Percentiles rank a stretch among this genome's conserved stretches.
Evolutionary conservation across 2,797 vertebrate species (phyloP).

Genomic region (Gadopsis bispinosus): DNA sequence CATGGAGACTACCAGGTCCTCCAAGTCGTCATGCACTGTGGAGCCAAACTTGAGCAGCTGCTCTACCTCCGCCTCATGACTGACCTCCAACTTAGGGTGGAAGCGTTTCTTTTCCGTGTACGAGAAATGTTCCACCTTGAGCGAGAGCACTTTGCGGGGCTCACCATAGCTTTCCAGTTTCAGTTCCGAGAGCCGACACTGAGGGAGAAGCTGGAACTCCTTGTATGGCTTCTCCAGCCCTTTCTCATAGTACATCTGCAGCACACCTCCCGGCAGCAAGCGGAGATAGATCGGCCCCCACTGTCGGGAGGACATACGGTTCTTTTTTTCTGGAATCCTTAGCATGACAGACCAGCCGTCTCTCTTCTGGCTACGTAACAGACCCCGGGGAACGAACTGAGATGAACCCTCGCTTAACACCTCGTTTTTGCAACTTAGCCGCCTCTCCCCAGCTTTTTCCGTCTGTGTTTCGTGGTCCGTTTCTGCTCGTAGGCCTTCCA

Average conservation of each 20-base stretch:
- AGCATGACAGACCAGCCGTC: slow-evolving; percentile 97
- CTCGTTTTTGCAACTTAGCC: slow-evolving; percentile 62
- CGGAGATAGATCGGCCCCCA: slow-evolving; percentile 98
- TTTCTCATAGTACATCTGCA: slow-evolving; percentile 97
- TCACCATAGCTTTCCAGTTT: slow-evolving; percentile 93
- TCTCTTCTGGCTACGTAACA: slow-evolving; percentile 89
- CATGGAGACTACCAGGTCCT: slow-evolving; percentile 88
- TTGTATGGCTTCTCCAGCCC: slow-evolving; percentile 97
- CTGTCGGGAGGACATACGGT: slow-evolving; percentile 98
- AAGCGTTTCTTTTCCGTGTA: slow-evolving; percentile 93
- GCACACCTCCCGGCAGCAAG: slow-evolving; percentile 89
- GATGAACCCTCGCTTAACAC: slow-evolving; percentile 56
- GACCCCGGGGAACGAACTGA: slow-evolving; percentile 83
- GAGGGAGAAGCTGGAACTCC: slow-evolving; percentile 93
- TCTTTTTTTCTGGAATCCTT: slow-evolving; percentile 98
- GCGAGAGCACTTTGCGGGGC: slow-evolving; percentile 92
- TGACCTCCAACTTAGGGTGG: slow-evolving; percentile 91
- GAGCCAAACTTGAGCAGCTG: slow-evolving; percentile 97
- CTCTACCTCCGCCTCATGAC: slow-evolving; percentile 90
- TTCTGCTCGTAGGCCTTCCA: slow-evolving; percentile 87
- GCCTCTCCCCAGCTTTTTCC: slow-evolving; percentile 35
- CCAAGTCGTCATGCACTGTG: slow-evolving; percentile 89
- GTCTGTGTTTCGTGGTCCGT: slow-evolving; percentile 47
- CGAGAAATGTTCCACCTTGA: slow-evolving; percentile 93
- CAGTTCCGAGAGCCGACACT: slow-evolving; percentile 91